A percentile compares a stretch with the other conserved stretches of the same genome.
phyloP scores from a whole-genome alignment of 2,113 vertebrate species.

The Emydura subglobosa region DNA sequence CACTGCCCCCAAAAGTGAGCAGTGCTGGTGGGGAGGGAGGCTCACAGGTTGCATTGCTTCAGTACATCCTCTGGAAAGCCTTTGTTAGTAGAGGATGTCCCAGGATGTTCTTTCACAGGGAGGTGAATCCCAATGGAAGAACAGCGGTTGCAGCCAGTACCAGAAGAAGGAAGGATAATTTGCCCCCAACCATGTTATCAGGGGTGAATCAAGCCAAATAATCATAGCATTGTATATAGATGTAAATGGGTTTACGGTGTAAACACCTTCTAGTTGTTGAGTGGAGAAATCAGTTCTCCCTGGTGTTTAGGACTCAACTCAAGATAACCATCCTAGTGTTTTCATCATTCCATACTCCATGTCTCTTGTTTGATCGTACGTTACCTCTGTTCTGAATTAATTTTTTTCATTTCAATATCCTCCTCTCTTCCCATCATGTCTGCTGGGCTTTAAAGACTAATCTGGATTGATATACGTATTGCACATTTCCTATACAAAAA shows the following conservation, averaged over 20 bases:
- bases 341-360: background rate
- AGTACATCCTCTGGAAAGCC: background rate
- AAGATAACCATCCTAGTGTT: background rate
- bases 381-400: background rate
- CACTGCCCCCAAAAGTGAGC: background rate
- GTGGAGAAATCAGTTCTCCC: background rate
- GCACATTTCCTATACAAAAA: background rate
- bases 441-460: background rate
- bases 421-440: background rate
- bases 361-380: background rate
- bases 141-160: background rate
- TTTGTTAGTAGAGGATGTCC: background rate
- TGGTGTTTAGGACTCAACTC: background rate
- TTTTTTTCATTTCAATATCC: background rate
- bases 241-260: background rate
- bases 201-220: background rate
- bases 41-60: background rate
- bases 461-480: fast-evolving
- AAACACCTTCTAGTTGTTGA: background rate
- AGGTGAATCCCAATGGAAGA: background rate
- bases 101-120: background rate
- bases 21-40: fast-evolving
- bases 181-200: background rate
- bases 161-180: background rate
- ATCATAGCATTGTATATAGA: background rate